Evolutionary conservation across 2,888 invertebrate genomes (phyloP), one percentile per base, ranked within the genome.

Genomic region (Caprella mutica): DNA sequence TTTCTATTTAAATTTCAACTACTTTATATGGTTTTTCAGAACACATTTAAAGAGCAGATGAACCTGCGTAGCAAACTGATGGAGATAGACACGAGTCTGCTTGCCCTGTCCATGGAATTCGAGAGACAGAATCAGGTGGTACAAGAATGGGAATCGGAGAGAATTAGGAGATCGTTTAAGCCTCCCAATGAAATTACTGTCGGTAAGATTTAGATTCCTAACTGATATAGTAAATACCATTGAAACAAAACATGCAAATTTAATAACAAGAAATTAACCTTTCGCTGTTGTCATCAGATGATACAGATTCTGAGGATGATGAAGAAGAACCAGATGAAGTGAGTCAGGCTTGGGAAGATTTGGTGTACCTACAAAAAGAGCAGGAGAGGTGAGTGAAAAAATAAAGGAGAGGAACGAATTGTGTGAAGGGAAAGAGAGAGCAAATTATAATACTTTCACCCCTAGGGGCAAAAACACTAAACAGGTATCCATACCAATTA

Each of bases 11-110:
- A n/a, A n/a, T n/a, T n/a, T n/a, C n/a, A n/a, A n/a, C n/a, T n/a
- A n/a, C n/a, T n/a, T n/a, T n/a, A n/a, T n/a, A n/a, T n/a, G n/a
- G n/a, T n/a, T n/a, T n/a, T n/a, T n/a, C n/a, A n/a, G n/a, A n/a
- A n/a, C n/a, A n/a, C n/a, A n/a, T 33, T 33, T 8, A 87, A 89
- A 69, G 90, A 89, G 67, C 92, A 93, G 73, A 92, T 93, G 90
- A 83, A 88, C 64, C 74, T 92, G 66, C 78, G 79, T 67, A 78
- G 87, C 30, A 82, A 86, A 53, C 75, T 96, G 26, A 85, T 94
- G 81, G 91, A 93, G 71, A 61, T 66, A 19, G 93, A 94, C 72
- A 90, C 89, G 67, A 86, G 88, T 69, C 75, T 92, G 52, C 74
- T 92, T 65, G 88, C 90, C 2, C 75, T 92, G 44, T 89, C 87